Evolutionary conservation across 2,797 vertebrate genomes (phyloP), one percentile per base, ranked within the genome.

Genomic region (Sphenopsis melanotis): DNA sequence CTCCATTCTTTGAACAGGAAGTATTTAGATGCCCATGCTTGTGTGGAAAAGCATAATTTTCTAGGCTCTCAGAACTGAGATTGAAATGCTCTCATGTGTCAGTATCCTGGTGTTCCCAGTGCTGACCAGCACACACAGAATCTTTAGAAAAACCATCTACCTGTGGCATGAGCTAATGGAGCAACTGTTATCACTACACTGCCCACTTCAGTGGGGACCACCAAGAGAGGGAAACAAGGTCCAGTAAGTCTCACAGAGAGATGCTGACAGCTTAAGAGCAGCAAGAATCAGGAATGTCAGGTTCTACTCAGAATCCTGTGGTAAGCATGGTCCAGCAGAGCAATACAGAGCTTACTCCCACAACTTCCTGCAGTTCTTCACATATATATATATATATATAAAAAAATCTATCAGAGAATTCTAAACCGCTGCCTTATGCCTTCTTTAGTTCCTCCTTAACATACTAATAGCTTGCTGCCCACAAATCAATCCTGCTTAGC

Each of bases 361-460:
- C 30, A 83, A 1, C 14, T 57, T 89, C 37, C 42, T 39, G 8
- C 37, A 71, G 17, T 42, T 90, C 30, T 82, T 87, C 66, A 71
- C 24, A n/a, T 7, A 68, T 18, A 29, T 27, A 46, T 44, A 47
- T 46, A 46, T 49, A 49, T 49, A 27, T 49, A 27, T 16, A 55
- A 7, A 75, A 7, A 75, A 63, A 71, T 44, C 49, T 19, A 34
- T 16, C 22, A 50, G 27, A 84, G 23, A 55, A 23, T 16, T 30
- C 23, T n/a, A 52, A 89, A 90, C 21, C 6, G n/a, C 41, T 44
- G 8, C 26, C 44, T 86, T 32, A 56, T 7, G 37, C 9, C 11
- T 90, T 68, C 34, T 82, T 53, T 55, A 57, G 34, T 27, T 91
- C 36, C 44, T 81, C 44, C 21, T 52, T 68, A 87, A 92, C 16